Base-by-base conservation (phyloP, 1,140 invertebrate genomes). In the Delia radicum region DNA sequence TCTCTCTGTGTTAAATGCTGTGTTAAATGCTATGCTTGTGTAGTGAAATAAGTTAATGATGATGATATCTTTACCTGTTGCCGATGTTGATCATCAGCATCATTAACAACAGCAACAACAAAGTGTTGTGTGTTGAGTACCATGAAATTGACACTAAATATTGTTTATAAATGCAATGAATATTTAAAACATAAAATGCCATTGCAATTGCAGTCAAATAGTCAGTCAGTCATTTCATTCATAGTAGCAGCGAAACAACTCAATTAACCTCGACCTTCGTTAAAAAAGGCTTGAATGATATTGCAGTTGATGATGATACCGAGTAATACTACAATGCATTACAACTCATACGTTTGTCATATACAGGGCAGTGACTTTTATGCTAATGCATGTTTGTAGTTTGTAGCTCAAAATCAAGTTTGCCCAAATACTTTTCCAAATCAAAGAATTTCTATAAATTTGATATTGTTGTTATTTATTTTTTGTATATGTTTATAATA, bases 261-360 rank as follows among this genome's bases (percentile, higher is more conserved):
- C 81, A 83, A 83, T 83, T 83, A 83, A 83, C 82, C 82, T 83
- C 82, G 82, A 83, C 82, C 82, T 83, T 83, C 82, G 79, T 76
- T 61, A 48, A 73, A n/a, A 55, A 26, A 48, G 37, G 71, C 71
- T 73, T 73, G 71, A 55, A 79, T 76, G 75, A 48, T 75, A 69
- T 71, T 76, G 63, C 77, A 76, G 28, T 18, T 55, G 48, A 55
- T 55, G 46, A 55, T 55, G 46, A 55, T 55, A 12, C 4, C n/a
- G n/a, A n/a, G 37, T 42, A 15, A 42, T 15, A 42, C 12, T 42
- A 15, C 37, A 42, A 42, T 42, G 37, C 37, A 42, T 42, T 42
- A 42, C 37, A 42, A 42, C 8, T 42, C n/a, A 42, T 15, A 42
- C 31, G 31, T 33, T 5, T 10, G 4, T 5, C 10, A 33, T 10